These are phyloP conservation scores for Oncorhynchus gorbuscha DNA, from an alignment of 2,113 vertebrate species.

Conservation along the genomic window DNA sequence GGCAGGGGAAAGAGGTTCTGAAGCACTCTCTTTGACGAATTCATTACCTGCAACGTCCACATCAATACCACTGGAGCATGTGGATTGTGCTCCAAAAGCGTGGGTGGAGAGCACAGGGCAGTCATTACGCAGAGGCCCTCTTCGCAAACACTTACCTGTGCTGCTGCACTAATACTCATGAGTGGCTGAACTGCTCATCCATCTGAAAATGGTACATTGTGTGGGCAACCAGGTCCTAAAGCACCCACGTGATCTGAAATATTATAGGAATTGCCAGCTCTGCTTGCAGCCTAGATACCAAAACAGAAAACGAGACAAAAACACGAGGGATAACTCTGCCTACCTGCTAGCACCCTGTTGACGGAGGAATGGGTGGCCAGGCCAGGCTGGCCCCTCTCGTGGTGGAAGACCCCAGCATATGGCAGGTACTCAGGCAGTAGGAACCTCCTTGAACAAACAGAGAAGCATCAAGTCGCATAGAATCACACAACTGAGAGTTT, in stretches of 20 bases:
- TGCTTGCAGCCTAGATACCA: neutral
- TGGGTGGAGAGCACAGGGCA: slow-evolving; percentile 1
- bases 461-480: neutral
- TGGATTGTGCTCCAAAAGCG: neutral
- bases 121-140: neutral
- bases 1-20: neutral
- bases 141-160: slow-evolving; percentile 5
- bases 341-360: slow-evolving; percentile 96
- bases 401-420: slow-evolving; percentile 95
- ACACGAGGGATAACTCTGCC: neutral
- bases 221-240: neutral
- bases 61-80: neutral
- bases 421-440: slow-evolving; percentile 96
- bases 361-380: slow-evolving; percentile 97
- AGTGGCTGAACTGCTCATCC: slow-evolving; percentile 2
- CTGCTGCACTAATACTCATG: neutral
- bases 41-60: slow-evolving; percentile 3
- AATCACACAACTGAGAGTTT: neutral
- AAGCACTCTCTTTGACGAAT: neutral
- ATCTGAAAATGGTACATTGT: neutral
- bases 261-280: neutral
- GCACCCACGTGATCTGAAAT: neutral
- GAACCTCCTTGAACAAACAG: slow-evolving; percentile 80
- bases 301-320: neutral
- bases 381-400: slow-evolving; percentile 94